A percentile compares a stretch with the other conserved stretches of the same genome.
phyloP scores from a whole-genome alignment of 2,888 invertebrate genomes.

The Dynastes grantii region DNA sequence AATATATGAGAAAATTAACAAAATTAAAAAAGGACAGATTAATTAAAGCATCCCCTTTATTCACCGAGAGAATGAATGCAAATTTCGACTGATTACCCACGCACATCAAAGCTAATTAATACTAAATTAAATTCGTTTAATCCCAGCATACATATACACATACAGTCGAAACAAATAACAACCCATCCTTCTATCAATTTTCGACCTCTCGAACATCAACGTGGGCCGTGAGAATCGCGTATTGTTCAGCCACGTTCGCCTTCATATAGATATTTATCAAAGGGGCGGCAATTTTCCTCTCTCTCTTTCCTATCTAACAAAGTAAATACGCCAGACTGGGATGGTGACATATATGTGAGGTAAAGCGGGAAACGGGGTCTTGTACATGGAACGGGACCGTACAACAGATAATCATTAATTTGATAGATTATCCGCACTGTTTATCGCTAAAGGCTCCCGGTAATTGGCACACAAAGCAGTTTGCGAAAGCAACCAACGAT shows the following conservation, averaged over 20 bases:
- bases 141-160: neutral
- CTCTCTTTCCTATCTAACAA: neutral
- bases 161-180: neutral
- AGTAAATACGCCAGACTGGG: neutral
- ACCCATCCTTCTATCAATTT: constrained; percentile 24
- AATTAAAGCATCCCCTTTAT: too few species aligned
- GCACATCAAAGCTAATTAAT: constrained; percentile 24
- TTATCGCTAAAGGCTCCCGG: constrained; percentile 67
- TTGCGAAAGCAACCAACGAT: constrained; percentile 59
- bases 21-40: too few species aligned
- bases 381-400: constrained; percentile 31
- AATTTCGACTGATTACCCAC: neutral
- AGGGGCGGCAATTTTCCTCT: neutral
- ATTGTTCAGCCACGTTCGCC: neutral
- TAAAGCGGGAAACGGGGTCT: neutral
- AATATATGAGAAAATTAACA: too few species aligned
- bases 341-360: neutral
- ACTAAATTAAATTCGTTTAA: constrained; percentile 27
- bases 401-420: constrained; percentile 61
- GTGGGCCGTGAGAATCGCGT: constrained; percentile 32
- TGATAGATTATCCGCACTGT: constrained; percentile 70
- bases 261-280: constrained; percentile 10
- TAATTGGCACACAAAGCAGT: constrained; percentile 67
- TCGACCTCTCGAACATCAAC: constrained; percentile 32
- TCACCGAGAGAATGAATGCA: neutral